phyloP scores from a whole-genome alignment of 2,113 vertebrate species.

The Tragelaphus strepsiceros region DNA sequence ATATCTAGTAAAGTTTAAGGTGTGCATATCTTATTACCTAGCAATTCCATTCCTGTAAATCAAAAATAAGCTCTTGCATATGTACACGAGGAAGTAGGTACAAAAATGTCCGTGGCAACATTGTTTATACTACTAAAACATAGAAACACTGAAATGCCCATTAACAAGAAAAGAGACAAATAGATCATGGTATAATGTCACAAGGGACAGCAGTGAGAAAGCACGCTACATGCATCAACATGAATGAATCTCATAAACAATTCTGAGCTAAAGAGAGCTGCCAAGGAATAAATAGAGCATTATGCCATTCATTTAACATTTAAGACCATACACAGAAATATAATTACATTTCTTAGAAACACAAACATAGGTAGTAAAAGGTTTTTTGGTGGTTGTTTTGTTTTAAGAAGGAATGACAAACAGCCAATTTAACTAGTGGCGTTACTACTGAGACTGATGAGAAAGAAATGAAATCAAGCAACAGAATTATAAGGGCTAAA shows the following conservation, averaged over 20 bases:
- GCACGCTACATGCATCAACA: not conserved
- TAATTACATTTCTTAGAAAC: not conserved
- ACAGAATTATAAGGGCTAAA: not conserved
- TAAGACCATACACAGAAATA: not conserved
- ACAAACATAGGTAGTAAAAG: not conserved
- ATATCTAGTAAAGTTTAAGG: not conserved
- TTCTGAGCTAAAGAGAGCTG: not conserved
- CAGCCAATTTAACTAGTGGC: not conserved
- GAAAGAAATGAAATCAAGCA: not conserved
- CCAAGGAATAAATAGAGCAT: not conserved
- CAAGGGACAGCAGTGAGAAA: not conserved
- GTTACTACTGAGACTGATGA: not conserved
- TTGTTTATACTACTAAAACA: not conserved
- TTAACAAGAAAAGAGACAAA: not conserved
- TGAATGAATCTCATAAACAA: not conserved
- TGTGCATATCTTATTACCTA: not conserved
- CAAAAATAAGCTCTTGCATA: not conserved
- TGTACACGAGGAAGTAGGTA: not conserved
- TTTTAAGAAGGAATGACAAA: not conserved
- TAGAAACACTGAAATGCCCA: not conserved
- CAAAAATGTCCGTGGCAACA: not conserved
- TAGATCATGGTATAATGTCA: not conserved
- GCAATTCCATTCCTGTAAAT: not conserved
- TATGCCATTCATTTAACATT: not conserved
- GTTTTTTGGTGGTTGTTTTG: not conserved